phyloP scores from a whole-genome alignment of 2,113 vertebrate genomes.

The Neodon shergylaensis region DNA sequence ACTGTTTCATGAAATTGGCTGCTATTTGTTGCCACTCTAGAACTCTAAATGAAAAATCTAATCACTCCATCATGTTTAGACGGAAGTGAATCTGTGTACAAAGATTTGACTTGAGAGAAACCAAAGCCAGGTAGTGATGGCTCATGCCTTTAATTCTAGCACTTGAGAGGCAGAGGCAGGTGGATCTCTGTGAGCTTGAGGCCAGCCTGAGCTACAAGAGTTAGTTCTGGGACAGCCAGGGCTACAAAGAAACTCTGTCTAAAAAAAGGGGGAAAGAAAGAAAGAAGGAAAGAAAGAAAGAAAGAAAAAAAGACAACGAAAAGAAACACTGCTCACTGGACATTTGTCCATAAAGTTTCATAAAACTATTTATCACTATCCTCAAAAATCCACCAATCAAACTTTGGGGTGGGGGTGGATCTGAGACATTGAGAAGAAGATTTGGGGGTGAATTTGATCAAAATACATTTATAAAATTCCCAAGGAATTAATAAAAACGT shows the following conservation, averaged over 20 bases:
- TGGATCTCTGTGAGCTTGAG: no score
- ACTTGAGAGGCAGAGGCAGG: no score
- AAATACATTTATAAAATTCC: not conserved
- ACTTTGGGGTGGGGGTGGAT: not conserved
- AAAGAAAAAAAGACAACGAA: no score
- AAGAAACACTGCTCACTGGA: not conserved
- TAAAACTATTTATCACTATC: slow-evolving; percentile 9
- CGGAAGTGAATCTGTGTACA: not conserved
- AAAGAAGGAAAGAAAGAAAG: no score
- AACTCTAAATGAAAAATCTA: slow-evolving; percentile 17
- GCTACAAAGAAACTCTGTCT: no score
- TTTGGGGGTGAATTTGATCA: not conserved
- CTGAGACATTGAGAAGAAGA: not conserved
- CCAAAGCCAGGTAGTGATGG: not conserved
- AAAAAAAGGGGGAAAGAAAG: no score
- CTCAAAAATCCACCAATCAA: not conserved
- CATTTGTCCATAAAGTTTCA: slow-evolving; percentile 37
- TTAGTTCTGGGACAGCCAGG: no score
- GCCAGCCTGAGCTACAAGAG: no score
- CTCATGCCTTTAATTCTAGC: no score
- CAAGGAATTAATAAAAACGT: not conserved
- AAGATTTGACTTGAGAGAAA: not conserved
- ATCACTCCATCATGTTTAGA: not conserved
- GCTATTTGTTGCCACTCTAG: slow-evolving; percentile 33
- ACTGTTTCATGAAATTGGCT: slow-evolving; percentile 66